phyloP scores from a whole-genome alignment of 2,888 invertebrate species.

The Leistus spinibarbis region DNA sequence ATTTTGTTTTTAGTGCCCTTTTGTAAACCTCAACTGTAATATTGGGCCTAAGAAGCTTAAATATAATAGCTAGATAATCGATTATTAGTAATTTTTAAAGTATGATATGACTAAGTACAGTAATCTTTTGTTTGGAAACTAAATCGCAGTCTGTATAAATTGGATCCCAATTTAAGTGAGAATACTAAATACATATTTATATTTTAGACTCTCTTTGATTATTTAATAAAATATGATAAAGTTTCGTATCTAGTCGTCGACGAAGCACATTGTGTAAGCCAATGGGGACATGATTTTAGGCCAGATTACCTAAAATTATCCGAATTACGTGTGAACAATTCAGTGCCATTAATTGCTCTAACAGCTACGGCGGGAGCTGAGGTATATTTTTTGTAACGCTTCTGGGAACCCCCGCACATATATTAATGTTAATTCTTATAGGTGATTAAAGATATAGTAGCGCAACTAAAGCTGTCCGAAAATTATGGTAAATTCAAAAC shows the following conservation, averaged over 20 bases:
- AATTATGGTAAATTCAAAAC: slow-evolving; percentile 69
- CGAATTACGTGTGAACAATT: slow-evolving; percentile 66
- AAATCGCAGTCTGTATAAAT: not conserved
- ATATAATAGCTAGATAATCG: not conserved
- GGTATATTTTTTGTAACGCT: slow-evolving; percentile 51
- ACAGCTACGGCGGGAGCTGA: slow-evolving; percentile 91
- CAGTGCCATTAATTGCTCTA: slow-evolving; percentile 86
- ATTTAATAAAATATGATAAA: slow-evolving; percentile 75
- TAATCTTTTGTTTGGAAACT: not conserved
- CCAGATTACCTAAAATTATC: slow-evolving; percentile 94
- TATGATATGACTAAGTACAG: not conserved
- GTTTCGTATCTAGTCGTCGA: slow-evolving; percentile 93
- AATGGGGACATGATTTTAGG: slow-evolving; percentile 99
- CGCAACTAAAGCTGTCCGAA: slow-evolving; percentile 66
- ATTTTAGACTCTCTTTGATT: slow-evolving; percentile 65
- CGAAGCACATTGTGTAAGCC: slow-evolving; percentile 97
- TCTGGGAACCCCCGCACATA: slow-evolving; percentile 41
- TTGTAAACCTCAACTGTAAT: too few species aligned
- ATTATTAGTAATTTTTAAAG: not conserved
- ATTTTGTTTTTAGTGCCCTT: too few species aligned
- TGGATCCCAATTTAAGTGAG: slow-evolving; percentile 4
- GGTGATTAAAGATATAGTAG: slow-evolving; percentile 83
- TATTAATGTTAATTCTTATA: slow-evolving; percentile 50
- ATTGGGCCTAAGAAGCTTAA: too few species aligned
- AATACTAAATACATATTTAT: slow-evolving; percentile 14